These are phyloP conservation scores for Eubucco bourcierii DNA, from an alignment of 2,113 vertebrate genomes.

Conservation along the genomic window DNA sequence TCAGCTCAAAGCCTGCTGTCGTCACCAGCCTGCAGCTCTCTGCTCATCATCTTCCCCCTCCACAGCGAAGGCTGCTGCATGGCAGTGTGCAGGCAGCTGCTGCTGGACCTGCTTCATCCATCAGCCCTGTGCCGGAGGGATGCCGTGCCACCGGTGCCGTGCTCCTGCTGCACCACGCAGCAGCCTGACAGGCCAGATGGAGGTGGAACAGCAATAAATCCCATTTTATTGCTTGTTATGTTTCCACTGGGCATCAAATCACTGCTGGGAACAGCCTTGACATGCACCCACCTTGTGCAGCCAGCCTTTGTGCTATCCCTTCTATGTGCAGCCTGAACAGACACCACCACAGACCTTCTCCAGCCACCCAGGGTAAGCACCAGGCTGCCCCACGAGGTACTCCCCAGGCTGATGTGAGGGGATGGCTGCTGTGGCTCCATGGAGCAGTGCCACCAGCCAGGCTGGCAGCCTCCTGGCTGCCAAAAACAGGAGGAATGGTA, in stretches of 20 bases:
- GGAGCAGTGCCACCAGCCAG: fast-evolving
- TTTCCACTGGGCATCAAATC: constrained; percentile 19
- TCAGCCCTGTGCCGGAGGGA: not conserved
- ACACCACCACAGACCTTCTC: not conserved
- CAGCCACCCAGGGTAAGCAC: not conserved
- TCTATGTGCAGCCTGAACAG: not conserved
- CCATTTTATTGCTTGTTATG: not conserved
- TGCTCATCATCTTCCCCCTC: not conserved
- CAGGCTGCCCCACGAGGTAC: not conserved
- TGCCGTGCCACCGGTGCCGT: fast-evolving
- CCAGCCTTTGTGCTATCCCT: not conserved
- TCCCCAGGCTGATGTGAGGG: fast-evolving
- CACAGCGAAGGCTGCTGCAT: not conserved
- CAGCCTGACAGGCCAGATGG: not conserved
- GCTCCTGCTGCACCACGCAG: fast-evolving
- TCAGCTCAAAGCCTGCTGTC: not conserved
- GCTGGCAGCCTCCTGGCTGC: not conserved
- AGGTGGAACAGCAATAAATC: not conserved
- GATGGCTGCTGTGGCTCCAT: fast-evolving
- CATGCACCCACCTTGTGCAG: not conserved
- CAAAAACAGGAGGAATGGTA: not conserved
- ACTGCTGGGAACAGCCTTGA: not conserved
- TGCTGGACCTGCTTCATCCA: not conserved
- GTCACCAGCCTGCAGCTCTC: not conserved
- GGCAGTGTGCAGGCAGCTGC: not conserved